phyloP scores from a whole-genome alignment of 2,888 invertebrate species.

The Lysandra bellargus region DNA sequence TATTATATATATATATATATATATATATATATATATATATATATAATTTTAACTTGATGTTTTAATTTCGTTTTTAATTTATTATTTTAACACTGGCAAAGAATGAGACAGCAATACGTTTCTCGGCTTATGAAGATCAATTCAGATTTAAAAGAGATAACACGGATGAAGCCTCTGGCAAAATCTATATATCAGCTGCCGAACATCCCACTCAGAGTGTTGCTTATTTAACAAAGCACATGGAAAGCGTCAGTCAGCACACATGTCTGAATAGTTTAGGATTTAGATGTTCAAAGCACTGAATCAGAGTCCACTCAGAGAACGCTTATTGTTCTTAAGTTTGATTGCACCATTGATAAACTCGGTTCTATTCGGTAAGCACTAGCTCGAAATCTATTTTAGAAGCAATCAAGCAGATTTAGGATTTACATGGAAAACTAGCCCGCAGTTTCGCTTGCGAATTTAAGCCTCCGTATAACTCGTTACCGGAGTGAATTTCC shows the following conservation, averaged over 20 bases:
- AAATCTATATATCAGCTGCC: neutral
- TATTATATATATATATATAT: no score
- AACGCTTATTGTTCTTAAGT: conserved; percentile 12
- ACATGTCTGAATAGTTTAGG: neutral
- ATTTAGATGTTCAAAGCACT: neutral
- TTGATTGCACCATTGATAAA: conserved; percentile 12
- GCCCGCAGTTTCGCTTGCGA: neutral
- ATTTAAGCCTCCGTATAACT: neutral
- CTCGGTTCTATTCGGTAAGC: neutral
- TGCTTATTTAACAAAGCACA: neutral
- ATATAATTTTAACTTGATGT: no score
- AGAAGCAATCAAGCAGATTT: conserved; percentile 13
- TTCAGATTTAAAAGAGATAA: no score
- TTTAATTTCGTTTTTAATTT: no score
- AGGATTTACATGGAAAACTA: conserved; percentile 5
- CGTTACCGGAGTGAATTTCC: neutral
- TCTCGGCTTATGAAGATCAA: no score
- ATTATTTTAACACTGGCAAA: no score
- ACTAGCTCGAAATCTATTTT: neutral
- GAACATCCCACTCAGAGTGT: neutral
- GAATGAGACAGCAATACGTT: no score
- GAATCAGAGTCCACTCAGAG: neutral
- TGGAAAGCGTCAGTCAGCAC: neutral
- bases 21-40: no score
- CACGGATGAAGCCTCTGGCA: neutral